A percentile compares a stretch with the other conserved stretches of the same genome.
Conservation (phyloP, 2,888 invertebrate species). For the Acanthosepion esculentum region DNA sequence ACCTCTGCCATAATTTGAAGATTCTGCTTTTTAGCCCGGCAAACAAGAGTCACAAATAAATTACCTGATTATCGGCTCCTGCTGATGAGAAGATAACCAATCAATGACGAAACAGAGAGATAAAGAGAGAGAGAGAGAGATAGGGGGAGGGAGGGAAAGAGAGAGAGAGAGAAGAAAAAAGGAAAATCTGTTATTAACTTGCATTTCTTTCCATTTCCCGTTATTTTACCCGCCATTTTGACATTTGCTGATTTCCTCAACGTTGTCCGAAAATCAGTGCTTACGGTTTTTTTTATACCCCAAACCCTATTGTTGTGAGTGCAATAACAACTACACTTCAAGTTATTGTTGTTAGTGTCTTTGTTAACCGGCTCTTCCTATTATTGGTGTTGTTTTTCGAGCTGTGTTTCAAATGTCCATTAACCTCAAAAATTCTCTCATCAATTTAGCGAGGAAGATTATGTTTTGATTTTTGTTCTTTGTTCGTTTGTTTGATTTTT, state of each 20-base stretch:
- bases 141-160: neutral
- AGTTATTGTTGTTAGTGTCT: neutral
- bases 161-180: neutral
- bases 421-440: conserved; percentile 12
- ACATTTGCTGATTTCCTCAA: conserved; percentile 21
- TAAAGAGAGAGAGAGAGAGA: no score
- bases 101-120: neutral
- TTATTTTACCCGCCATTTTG: neutral
- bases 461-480: neutral
- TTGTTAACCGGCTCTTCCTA: neutral
- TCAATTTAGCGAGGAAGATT: neutral
- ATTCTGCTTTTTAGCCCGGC: neutral
- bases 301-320: conserved; percentile 20
- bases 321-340: neutral
- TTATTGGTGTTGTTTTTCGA: neutral
- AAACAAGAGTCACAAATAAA: neutral
- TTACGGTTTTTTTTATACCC: neutral
- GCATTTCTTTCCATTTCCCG: neutral
- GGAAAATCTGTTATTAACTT: neutral
- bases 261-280: neutral
- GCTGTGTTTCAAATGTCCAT: conserved; percentile 6
- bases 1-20: neutral
- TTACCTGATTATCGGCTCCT: neutral
- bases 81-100: neutral
- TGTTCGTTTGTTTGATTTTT: neutral